phyloP scores from a whole-genome alignment of 2,113 vertebrate species.

The Paratilapia polleni region DNA sequence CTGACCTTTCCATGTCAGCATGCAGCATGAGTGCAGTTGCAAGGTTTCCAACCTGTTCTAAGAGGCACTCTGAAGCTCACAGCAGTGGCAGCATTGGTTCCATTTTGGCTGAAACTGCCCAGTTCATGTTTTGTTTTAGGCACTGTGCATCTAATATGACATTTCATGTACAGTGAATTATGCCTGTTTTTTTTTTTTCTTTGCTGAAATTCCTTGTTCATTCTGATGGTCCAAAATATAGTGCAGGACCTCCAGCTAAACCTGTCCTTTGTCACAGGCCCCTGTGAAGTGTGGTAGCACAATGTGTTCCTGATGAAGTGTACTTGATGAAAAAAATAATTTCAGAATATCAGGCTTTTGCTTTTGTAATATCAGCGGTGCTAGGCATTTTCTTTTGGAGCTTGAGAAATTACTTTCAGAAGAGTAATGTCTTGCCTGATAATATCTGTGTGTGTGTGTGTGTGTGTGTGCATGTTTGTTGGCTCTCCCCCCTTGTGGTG shows the following conservation, averaged over 20 bases:
- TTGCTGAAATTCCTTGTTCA: conserved; percentile 14
- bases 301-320: neutral
- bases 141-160: neutral
- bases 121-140: neutral
- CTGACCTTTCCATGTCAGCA: conserved; percentile 42
- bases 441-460: neutral
- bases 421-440: neutral
- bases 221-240: neutral
- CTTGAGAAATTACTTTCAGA: neutral
- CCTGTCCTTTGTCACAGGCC: neutral
- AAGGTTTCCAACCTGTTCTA: neutral
- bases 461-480: neutral
- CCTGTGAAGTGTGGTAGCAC: neutral
- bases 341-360: neutral
- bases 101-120: neutral
- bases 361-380: neutral
- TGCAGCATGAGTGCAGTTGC: neutral
- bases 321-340: neutral
- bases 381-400: neutral
- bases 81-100: neutral
- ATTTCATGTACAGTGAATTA: conserved; percentile 22
- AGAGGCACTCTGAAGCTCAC: neutral
- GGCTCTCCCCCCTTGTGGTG: neutral
- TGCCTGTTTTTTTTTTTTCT: conserved; percentile 11
- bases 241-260: neutral